Evolutionary conservation across 2,888 invertebrate genomes (phyloP).

Genomic region (Timema cristinae): DNA sequence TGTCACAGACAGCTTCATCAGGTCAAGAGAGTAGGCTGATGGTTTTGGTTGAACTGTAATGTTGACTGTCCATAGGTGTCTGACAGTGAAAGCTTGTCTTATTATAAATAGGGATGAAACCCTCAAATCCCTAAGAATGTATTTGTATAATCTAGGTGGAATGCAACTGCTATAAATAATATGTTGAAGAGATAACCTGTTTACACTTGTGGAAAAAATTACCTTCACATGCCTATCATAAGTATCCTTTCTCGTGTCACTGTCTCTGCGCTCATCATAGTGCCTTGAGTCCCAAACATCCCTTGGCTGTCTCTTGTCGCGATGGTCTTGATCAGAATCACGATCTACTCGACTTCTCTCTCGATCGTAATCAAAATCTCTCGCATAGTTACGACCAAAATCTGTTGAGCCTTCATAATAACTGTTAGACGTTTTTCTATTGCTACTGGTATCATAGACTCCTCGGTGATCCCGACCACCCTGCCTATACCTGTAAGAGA

Average conservation of each 20-base stretch:
- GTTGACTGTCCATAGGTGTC: no score
- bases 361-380: slow-evolving; percentile 40
- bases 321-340: slow-evolving; percentile 32
- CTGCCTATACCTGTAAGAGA: slow-evolving; percentile 18
- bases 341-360: slow-evolving; percentile 22
- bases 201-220: neutral
- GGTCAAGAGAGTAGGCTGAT: no score
- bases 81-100: no score
- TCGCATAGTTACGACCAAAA: slow-evolving; percentile 42
- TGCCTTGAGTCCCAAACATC: slow-evolving; percentile 14
- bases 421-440: slow-evolving; percentile 18
- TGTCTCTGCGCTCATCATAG: slow-evolving; percentile 24
- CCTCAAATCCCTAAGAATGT: no score
- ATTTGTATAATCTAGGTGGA: no score
- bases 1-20: no score
- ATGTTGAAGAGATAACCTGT: no score
- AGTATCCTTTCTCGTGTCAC: slow-evolving; percentile 23
- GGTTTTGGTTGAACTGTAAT: no score
- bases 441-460: slow-evolving; percentile 12
- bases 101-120: no score
- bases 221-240: slow-evolving; percentile 29
- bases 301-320: slow-evolving; percentile 30
- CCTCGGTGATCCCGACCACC: slow-evolving; percentile 16
- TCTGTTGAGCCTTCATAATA: slow-evolving; percentile 34
- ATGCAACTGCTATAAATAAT: no score